Conservation (phyloP, 2,888 invertebrate genomes). For the Yponomeuta malinellus region DNA sequence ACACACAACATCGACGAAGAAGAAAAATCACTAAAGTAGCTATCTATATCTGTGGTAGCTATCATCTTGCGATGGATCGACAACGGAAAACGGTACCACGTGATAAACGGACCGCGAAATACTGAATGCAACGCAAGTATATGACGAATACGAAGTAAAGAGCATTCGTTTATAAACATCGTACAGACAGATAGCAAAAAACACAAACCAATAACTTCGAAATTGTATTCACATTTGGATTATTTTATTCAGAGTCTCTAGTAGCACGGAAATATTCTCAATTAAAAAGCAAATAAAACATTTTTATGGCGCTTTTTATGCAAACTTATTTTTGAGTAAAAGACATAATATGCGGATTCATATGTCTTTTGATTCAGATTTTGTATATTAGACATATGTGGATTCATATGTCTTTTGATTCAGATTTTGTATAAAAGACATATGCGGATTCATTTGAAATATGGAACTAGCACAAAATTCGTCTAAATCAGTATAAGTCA, state of each 20-base stretch:
- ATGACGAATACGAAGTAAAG: constrained; percentile 49
- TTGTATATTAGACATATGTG: too few relatives aligned
- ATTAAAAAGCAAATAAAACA: not conserved
- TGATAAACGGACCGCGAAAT: constrained; percentile 38
- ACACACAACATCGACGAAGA: not conserved
- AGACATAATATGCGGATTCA: too few relatives aligned
- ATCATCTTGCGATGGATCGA: constrained; percentile 18
- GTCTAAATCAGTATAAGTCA: not conserved
- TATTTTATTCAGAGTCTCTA: too few relatives aligned
- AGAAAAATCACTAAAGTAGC: not conserved
- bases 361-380: too few relatives aligned
- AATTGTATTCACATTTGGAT: not conserved
- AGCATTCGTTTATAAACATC: constrained; percentile 56
- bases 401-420: too few relatives aligned
- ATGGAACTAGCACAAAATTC: not conserved
- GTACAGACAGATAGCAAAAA: constrained; percentile 42
- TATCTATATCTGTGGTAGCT: too few relatives aligned
- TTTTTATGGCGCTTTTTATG: not conserved
- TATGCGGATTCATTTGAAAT: not conserved
- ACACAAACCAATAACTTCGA: not conserved
- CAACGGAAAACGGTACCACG: constrained; percentile 31
- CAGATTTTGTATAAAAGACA: not conserved
- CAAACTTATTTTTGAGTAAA: not conserved
- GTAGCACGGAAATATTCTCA: too few relatives aligned
- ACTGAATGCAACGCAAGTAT: constrained; percentile 36